Evolutionary conservation across 2,888 invertebrate species (phyloP).

Genomic region (Pyralis farinalis): DNA sequence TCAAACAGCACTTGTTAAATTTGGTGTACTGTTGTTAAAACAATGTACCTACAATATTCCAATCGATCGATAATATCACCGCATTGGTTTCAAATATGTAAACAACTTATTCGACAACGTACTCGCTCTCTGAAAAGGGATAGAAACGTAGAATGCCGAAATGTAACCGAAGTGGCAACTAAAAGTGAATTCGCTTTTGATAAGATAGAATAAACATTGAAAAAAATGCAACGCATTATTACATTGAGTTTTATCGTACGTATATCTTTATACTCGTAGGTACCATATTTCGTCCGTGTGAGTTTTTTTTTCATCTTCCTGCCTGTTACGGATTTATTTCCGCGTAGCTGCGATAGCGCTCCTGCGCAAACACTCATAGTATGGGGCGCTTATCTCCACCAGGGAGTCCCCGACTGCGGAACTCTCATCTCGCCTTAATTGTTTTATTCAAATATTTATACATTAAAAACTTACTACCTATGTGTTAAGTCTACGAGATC

Average conservation of each 20-base stretch:
- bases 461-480: conserved; percentile 1
- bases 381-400: conserved; percentile 58
- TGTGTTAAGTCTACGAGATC: no score
- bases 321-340: conserved; percentile 68
- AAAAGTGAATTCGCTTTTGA: conserved; percentile 9
- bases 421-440: conserved; percentile 20
- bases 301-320: conserved; percentile 72
- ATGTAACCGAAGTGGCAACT: no score
- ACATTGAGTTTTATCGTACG: neutral
- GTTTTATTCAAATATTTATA: conserved; percentile 7
- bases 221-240: neutral
- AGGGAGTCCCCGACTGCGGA: conserved; percentile 49
- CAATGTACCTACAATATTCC: no score
- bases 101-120: no score
- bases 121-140: no score
- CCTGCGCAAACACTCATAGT: conserved; percentile 63
- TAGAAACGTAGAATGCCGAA: no score
- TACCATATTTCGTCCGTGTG: conserved; percentile 29
- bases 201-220: conserved; percentile 2
- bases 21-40: no score
- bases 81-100: no score
- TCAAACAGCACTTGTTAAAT: no score
- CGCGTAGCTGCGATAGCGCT: conserved; percentile 61
- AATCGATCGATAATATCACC: no score
- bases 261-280: no score